Evolutionary conservation across 2,888 invertebrate genomes (phyloP).

Genomic region (Caenorhabditis doughertyi): DNA sequence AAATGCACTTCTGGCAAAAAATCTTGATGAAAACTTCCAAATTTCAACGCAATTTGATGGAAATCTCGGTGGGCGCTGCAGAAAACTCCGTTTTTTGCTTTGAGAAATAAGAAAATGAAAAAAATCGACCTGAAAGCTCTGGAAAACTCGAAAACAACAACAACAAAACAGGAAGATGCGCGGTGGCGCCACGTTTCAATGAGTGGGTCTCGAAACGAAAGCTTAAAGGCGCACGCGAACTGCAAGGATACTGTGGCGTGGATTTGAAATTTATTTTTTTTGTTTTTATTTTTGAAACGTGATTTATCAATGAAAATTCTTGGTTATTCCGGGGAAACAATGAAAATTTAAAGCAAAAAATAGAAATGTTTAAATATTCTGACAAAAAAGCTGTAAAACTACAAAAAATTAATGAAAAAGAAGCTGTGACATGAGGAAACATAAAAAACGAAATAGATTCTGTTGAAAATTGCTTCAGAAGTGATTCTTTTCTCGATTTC

Average conservation of each 20-base stretch:
- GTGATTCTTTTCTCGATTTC: too few relatives aligned
- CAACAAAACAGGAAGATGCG: background rate
- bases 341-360: background rate
- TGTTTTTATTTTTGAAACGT: constrained; percentile 4
- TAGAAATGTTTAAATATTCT: background rate
- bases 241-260: constrained; percentile 40
- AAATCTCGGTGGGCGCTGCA: too few relatives aligned
- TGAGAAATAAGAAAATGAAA: background rate
- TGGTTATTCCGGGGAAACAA: background rate
- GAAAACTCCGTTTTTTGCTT: too few relatives aligned
- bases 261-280: constrained; percentile 1
- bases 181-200: constrained; percentile 3
- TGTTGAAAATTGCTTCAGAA: too few relatives aligned
- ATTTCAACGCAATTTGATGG: too few relatives aligned
- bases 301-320: background rate
- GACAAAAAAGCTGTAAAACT: background rate
- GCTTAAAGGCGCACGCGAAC: constrained; percentile 33
- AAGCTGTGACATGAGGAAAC: too few relatives aligned
- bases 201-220: constrained; percentile 26
- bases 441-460: too few relatives aligned
- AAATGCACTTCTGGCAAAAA: too few relatives aligned
- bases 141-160: background rate
- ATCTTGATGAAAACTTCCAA: too few relatives aligned
- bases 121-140: background rate
- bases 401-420: too few relatives aligned